These are phyloP conservation scores for Cnemophilus loriae DNA, from an alignment of 2,113 vertebrate genomes.

Conservation along the genomic window DNA sequence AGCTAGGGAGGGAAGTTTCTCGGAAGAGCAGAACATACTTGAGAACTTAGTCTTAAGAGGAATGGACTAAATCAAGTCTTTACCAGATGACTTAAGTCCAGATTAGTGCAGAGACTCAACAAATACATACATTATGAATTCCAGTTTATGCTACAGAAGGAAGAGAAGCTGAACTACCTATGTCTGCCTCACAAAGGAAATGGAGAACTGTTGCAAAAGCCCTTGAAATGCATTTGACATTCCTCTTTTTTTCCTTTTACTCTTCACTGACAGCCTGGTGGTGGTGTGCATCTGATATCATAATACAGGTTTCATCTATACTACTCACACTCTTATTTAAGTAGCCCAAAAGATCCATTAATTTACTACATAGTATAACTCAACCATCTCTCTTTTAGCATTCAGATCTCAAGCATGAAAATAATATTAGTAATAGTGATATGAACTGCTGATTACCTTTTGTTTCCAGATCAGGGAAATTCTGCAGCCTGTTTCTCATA, in stretches of 20 bases:
- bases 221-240: not conserved
- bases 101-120: not conserved
- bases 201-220: not conserved
- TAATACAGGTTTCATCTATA: not conserved
- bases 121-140: not conserved
- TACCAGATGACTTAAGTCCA: not conserved
- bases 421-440: not conserved
- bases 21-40: not conserved
- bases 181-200: not conserved
- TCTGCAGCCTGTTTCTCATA: slow-evolving; percentile 90
- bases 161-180: not conserved
- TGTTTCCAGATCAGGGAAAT: slow-evolving; percentile 87
- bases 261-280: not conserved
- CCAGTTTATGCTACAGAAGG: not conserved
- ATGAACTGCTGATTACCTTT: slow-evolving; percentile 70
- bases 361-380: not conserved
- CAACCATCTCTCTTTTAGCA: not conserved
- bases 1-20: not conserved
- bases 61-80: not conserved
- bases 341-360: not conserved
- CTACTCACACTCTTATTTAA: not conserved
- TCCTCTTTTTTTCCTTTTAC: not conserved
- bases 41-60: not conserved
- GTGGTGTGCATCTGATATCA: not conserved
- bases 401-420: not conserved